These are phyloP conservation scores for Sebastes umbrosus DNA, from an alignment of 2,797 vertebrate species.

Conservation along the genomic window DNA sequence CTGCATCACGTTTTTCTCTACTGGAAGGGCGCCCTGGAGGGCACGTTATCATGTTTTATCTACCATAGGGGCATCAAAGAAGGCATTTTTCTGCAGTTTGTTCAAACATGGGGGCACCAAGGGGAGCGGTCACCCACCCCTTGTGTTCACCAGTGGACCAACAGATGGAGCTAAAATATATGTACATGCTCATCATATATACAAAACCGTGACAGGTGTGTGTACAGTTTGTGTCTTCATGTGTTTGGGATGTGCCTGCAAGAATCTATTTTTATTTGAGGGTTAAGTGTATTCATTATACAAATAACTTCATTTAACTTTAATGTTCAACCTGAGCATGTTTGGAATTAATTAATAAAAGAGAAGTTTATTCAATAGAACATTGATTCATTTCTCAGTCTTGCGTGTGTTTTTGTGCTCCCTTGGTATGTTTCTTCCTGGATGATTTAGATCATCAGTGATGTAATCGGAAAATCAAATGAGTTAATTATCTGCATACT, in stretches of 20 bases:
- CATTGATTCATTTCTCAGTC: not conserved
- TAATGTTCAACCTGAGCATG: not conserved
- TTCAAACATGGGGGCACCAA: too few relatives aligned
- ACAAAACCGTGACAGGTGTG: not conserved
- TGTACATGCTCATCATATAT: not conserved
- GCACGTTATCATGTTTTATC: too few relatives aligned
- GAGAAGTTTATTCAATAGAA: not conserved
- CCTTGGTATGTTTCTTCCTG: not conserved
- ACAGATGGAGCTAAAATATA: constrained; percentile 4
- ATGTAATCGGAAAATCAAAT: not conserved
- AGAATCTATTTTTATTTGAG: not conserved
- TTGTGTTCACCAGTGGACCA: not conserved
- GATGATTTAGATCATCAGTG: not conserved
- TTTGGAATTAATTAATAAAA: not conserved
- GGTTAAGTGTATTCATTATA: not conserved
- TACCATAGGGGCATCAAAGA: too few relatives aligned
- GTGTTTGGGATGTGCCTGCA: not conserved
- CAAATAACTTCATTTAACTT: not conserved
- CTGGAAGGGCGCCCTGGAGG: too few relatives aligned
- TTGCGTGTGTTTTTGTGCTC: not conserved
- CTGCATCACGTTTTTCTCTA: too few relatives aligned
- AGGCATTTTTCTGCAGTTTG: too few relatives aligned
- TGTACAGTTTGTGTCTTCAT: not conserved
- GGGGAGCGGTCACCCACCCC: too few relatives aligned
- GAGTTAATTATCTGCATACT: not conserved